These are phyloP conservation scores for Mesoligia furuncula DNA, from an alignment of 2,888 invertebrate genomes.

Conservation along the genomic window DNA sequence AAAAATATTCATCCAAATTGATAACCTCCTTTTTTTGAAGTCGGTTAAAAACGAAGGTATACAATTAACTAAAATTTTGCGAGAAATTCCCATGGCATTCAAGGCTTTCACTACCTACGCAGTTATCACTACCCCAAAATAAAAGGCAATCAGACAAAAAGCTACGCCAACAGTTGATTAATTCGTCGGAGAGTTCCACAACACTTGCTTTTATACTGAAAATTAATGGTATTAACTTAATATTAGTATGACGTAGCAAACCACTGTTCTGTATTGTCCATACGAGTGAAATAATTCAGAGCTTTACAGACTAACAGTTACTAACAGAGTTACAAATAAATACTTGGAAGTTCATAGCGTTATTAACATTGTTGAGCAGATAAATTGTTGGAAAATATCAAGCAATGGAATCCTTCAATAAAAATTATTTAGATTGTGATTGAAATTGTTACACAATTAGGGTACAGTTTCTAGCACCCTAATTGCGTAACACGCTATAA, in stretches of 20 bases:
- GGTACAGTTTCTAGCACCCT: too few relatives aligned
- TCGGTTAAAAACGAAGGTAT: too few relatives aligned
- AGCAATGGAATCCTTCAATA: too few relatives aligned
- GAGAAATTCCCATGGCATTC: constrained; percentile 5
- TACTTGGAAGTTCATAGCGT: neutral
- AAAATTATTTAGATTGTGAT: too few relatives aligned
- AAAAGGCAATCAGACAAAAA: constrained; percentile 53
- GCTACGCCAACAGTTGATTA: constrained; percentile 47
- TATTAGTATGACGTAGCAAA: constrained; percentile 60
- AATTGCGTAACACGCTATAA: too few relatives aligned
- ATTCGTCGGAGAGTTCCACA: constrained; percentile 49
- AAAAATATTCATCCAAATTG: too few relatives aligned
- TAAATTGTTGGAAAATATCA: too few relatives aligned
- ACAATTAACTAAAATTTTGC: constrained; percentile 6
- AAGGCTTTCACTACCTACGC: constrained; percentile 28
- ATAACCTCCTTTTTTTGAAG: too few relatives aligned
- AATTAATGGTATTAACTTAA: constrained; percentile 73
- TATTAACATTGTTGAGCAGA: too few relatives aligned
- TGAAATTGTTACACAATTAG: too few relatives aligned
- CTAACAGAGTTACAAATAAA: neutral
- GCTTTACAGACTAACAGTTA: neutral
- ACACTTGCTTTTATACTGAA: constrained; percentile 65
- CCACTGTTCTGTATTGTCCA: constrained; percentile 44
- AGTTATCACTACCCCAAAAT: constrained; percentile 32
- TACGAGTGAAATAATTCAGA: neutral